Conservation (phyloP, 2,797 vertebrate genomes). For the Rhadinocentrus ornatus region DNA sequence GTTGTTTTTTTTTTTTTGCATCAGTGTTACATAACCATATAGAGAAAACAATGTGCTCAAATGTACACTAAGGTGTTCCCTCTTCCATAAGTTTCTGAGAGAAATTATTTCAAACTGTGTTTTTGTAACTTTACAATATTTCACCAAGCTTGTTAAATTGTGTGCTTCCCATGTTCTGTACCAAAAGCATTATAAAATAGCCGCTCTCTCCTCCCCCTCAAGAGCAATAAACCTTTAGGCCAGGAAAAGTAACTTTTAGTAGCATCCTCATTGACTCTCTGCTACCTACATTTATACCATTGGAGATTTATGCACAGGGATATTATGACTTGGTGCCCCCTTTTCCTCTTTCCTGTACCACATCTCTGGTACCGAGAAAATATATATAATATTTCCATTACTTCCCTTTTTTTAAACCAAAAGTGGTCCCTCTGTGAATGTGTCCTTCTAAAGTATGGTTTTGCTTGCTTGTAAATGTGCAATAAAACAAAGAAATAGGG, state of each 20-base stretch:
- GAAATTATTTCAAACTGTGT: constrained; percentile 57
- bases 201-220: background rate
- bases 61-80: constrained; percentile 27
- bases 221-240: constrained; percentile 20
- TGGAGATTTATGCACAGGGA: constrained; percentile 39
- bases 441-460: constrained; percentile 55
- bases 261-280: constrained; percentile 39
- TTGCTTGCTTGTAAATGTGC: constrained; percentile 67
- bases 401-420: constrained; percentile 27
- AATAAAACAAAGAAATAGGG: constrained; percentile 68
- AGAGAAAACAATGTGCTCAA: constrained; percentile 37
- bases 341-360: constrained; percentile 15
- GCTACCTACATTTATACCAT: constrained; percentile 41
- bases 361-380: constrained; percentile 40
- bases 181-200: constrained; percentile 41
- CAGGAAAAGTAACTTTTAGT: constrained; percentile 38
- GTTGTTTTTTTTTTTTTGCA: constrained; percentile 16
- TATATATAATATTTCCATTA: constrained; percentile 50
- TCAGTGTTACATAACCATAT: constrained; percentile 19
- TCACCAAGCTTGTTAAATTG: constrained; percentile 67
- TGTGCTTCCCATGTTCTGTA: constrained; percentile 24
- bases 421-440: constrained; percentile 59
- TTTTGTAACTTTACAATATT: constrained; percentile 56
- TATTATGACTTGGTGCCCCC: constrained; percentile 10
- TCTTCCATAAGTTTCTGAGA: constrained; percentile 39